Evolutionary conservation across 1,140 invertebrate genomes (phyloP), one percentile per base, ranked within the genome.

Genomic region (Drosophila saltans): DNA sequence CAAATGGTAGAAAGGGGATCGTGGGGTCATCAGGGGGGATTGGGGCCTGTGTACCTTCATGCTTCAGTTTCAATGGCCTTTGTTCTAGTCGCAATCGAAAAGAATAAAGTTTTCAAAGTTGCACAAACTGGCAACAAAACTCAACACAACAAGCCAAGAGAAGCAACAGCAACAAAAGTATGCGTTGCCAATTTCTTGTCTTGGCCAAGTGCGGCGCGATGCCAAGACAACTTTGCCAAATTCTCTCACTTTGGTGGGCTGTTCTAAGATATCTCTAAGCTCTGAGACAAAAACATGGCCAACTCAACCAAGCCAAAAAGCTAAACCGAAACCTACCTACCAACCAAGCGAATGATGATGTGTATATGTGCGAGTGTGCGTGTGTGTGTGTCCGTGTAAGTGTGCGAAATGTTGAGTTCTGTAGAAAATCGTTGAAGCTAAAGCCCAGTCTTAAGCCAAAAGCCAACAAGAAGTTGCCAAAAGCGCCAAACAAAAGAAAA

Each of bases 381-480:
- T 48, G 45, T 48, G 16, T 26, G 45, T 52, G 16, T 48, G 45
- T 7, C 16, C 24, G 4, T 21, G 33, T 36, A 36, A 36, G 33
- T 36, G 6, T 39, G n/a, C 48, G 43, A 58, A 68, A 39, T 65
- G 62, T 26, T 45, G 75, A 73, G 72, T 81, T 79, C 77, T 80
- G 79, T 82, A 75, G 56, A 72, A 76, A 79, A 79, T 70, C 69
- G 69, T 45, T 60, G 61, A 69, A 66, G 80, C 84, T 70, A 73
- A 89, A 89, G 84, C 84, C 84, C 72, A 73, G 78, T 81, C 78
- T 84, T 89, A 89, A 84, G 84, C 80, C 83, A 66, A 71, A 76
- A 76, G 68, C 80, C 81, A 81, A 84, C 78, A 83, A 75, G 71
- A 83, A 88, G 84, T 89, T 88, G 66, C 76, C 83, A 75, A 79